A percentile compares a stretch with the other conserved stretches of the same genome.
Evolutionary conservation across 2,113 vertebrate genomes (phyloP).

Genomic region (Varanus salvator): DNA sequence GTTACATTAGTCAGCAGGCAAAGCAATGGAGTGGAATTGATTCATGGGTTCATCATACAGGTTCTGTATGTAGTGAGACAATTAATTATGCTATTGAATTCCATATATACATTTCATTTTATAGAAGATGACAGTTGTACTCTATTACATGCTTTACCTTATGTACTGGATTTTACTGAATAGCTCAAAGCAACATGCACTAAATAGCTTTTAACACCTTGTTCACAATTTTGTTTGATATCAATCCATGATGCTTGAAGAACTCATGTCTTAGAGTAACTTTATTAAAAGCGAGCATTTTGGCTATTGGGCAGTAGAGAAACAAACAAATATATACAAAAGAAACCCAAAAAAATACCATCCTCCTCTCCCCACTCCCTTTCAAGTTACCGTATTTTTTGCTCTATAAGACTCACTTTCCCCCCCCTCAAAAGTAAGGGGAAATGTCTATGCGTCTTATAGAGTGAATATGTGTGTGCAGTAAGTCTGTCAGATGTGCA

Average conservation of each 20-base stretch:
- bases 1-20: conserved; percentile 3
- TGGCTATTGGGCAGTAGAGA: no score
- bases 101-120: background rate
- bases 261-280: background rate
- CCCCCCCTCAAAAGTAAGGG: no score
- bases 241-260: background rate
- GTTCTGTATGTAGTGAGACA: background rate
- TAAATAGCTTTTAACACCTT: background rate
- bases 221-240: background rate
- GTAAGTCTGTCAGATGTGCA: no score
- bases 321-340: no score
- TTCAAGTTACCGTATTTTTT: no score
- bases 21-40: background rate
- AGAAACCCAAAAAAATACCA: background rate
- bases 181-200: background rate
- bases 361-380: background rate
- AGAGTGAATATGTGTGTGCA: no score
- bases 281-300: background rate
- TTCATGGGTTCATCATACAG: background rate
- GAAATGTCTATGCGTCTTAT: no score
- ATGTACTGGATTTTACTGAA: background rate
- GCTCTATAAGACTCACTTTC: no score
- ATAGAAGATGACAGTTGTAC: background rate
- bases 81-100: background rate
- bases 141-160: background rate